Percentiles rank a stretch among this genome's conserved stretches.
These are phyloP conservation scores for Blastobasis lacticolella DNA, from an alignment of 2,888 invertebrate species.

Conservation along the genomic window DNA sequence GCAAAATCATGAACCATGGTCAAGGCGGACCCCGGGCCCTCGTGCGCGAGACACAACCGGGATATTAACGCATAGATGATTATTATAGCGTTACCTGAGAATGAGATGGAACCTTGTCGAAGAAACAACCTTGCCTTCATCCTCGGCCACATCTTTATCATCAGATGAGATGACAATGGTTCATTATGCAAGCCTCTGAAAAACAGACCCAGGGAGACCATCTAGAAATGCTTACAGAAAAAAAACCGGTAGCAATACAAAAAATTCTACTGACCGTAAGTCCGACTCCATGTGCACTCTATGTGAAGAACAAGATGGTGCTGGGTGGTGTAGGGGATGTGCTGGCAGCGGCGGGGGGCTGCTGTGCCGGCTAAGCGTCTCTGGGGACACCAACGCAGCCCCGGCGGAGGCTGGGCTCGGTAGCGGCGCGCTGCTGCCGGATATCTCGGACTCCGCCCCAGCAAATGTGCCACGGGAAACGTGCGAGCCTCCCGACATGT, in stretches of 20 bases:
- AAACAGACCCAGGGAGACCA: no score
- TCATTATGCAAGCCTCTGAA: no score
- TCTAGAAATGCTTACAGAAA: no score
- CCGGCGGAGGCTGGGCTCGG: constrained; percentile 84
- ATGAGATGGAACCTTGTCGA: no score
- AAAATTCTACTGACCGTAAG: constrained; percentile 46
- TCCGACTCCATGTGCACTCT: constrained; percentile 73
- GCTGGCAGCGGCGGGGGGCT: constrained; percentile 66
- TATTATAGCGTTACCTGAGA: no score
- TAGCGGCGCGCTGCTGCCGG: constrained; percentile 74
- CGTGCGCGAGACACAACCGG: no score
- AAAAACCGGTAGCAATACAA: neutral
- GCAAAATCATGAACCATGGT: no score
- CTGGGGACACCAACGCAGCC: constrained; percentile 84
- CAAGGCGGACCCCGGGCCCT: no score
- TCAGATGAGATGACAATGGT: no score
- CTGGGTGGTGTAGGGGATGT: constrained; percentile 71
- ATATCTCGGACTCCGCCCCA: constrained; percentile 59
- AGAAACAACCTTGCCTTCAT: no score
- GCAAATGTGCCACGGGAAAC: constrained; percentile 70
- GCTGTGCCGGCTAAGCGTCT: constrained; percentile 80
- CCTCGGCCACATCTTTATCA: no score
- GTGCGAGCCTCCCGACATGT: constrained; percentile 76
- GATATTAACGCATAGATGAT: no score
- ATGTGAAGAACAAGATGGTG: constrained; percentile 70